Conservation (phyloP, 2,113 vertebrate species). For the Amphiprion percula region DNA sequence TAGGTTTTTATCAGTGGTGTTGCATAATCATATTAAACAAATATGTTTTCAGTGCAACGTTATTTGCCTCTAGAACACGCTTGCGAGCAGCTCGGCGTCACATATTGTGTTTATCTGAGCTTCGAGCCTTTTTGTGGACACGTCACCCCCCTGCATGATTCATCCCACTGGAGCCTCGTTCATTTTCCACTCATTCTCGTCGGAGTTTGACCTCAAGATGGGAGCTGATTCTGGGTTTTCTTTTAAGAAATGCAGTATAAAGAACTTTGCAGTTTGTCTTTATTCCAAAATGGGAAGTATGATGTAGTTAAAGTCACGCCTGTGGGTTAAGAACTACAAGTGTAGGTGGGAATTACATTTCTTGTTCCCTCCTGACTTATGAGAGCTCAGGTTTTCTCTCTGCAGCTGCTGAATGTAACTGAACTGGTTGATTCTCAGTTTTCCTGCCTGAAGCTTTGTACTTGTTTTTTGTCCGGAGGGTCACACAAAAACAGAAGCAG, state of each 20-base stretch:
- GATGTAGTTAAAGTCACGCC: not conserved
- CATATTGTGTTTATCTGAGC: too few relatives aligned
- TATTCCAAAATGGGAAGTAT: not conserved
- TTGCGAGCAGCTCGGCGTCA: too few relatives aligned
- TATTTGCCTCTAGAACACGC: too few relatives aligned
- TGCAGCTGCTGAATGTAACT: not conserved
- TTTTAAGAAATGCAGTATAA: not conserved
- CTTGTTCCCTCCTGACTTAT: not conserved
- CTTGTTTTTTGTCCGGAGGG: not conserved
- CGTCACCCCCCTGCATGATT: not conserved
- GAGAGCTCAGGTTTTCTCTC: not conserved
- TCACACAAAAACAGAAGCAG: too few relatives aligned
- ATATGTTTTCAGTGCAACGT: too few relatives aligned
- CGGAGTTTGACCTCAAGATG: not conserved
- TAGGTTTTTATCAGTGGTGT: not conserved
- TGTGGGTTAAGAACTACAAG: not conserved
- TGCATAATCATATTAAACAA: not conserved
- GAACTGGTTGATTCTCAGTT: conserved; percentile 4
- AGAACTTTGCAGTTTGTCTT: not conserved
- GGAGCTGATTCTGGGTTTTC: not conserved
- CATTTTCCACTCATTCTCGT: not conserved
- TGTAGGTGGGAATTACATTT: not conserved
- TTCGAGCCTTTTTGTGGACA: too few relatives aligned
- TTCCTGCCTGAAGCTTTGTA: not conserved
- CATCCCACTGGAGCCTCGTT: conserved; percentile 3